Conservation (phyloP, 2,113 vertebrate genomes). For the Eupsittula cactorum region DNA sequence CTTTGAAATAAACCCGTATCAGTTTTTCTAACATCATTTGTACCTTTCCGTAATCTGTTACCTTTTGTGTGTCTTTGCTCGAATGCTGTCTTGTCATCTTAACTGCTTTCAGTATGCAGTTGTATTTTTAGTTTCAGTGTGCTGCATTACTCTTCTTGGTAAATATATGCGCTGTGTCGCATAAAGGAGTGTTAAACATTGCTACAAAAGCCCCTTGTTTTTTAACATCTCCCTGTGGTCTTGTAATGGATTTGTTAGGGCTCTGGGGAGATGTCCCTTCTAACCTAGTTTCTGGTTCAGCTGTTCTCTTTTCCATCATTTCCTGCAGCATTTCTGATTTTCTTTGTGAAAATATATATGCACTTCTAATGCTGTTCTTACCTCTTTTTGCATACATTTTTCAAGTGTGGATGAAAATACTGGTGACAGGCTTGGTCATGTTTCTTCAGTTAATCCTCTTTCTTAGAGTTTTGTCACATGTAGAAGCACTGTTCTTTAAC, state of each 20-base stretch:
- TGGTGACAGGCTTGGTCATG: neutral
- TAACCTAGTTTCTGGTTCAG: constrained; percentile 33
- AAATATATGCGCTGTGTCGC: neutral
- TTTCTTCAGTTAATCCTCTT: neutral
- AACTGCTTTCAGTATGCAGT: neutral
- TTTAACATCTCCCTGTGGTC: neutral
- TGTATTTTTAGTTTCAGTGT: neutral
- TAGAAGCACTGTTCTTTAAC: neutral
- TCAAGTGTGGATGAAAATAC: neutral
- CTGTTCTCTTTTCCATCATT: neutral
- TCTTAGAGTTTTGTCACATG: neutral
- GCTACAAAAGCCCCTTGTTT: neutral
- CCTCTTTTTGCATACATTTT: neutral
- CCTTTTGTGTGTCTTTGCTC: neutral
- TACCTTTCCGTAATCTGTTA: neutral
- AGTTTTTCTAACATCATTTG: neutral
- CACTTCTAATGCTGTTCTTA: neutral
- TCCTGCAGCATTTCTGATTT: neutral
- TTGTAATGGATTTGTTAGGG: constrained; percentile 2
- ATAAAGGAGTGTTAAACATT: neutral
- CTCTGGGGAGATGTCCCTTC: constrained; percentile 4
- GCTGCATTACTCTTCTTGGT: neutral
- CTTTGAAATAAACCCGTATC: neutral
- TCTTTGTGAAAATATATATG: neutral
- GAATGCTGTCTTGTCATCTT: neutral